A percentile compares a stretch with the other conserved stretches of the same genome.
These are phyloP conservation scores for Aphis craccivora DNA, from an alignment of 1,140 invertebrate species.

Conservation along the genomic window DNA sequence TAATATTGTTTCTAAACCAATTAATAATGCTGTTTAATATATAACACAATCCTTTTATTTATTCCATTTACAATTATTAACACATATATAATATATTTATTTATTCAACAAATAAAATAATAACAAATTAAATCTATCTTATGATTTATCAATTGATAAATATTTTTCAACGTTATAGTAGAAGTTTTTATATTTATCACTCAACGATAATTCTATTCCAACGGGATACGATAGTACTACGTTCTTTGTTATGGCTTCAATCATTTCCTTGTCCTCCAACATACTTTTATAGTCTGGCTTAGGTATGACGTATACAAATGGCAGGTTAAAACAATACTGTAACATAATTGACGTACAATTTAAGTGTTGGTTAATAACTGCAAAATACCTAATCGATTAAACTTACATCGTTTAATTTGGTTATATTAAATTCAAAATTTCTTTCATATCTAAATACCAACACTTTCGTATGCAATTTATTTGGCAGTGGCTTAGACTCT, in stretches of 20 bases:
- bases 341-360: not conserved
- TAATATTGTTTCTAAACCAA: too few relatives aligned
- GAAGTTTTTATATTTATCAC: not conserved
- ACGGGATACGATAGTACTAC: not conserved
- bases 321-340: not conserved
- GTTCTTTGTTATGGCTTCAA: not conserved
- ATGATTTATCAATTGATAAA: not conserved
- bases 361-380: not conserved
- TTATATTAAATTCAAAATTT: not conserved
- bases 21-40: too few relatives aligned
- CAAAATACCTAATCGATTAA: not conserved
- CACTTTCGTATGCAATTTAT: constrained; percentile 1
- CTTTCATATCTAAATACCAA: not conserved
- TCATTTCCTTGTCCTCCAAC: not conserved
- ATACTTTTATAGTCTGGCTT: not conserved
- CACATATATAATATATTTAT: too few relatives aligned
- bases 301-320: too few relatives aligned
- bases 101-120: too few relatives aligned
- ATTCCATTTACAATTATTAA: too few relatives aligned
- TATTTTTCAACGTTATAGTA: not conserved
- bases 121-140: not conserved
- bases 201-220: not conserved
- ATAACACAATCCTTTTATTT: too few relatives aligned
- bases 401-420: not conserved
- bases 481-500: not conserved